Evolutionary conservation across 1,140 invertebrate species (phyloP).

Genomic region (Rhyzopertha dominica): DNA sequence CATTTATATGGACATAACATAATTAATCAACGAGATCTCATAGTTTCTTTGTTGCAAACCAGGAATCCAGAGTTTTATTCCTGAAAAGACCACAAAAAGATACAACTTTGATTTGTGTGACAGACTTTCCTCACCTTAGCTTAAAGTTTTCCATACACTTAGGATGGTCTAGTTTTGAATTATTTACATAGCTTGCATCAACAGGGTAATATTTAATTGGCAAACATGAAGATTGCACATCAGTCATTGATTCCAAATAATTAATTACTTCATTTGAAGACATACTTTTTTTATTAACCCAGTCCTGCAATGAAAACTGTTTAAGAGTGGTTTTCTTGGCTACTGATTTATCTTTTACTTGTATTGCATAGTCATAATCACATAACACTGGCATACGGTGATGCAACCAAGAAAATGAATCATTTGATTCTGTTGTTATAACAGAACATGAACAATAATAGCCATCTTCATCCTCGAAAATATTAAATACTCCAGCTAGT

Average conservation of each 20-base stretch:
- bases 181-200: conserved; percentile 14
- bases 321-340: background rate
- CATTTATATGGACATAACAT: no score
- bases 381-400: conserved; percentile 76
- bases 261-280: background rate
- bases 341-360: conserved; percentile 46
- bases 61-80: conserved; percentile 11
- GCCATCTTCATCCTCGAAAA: conserved; percentile 57
- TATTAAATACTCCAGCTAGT: conserved; percentile 74
- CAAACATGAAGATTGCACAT: conserved; percentile 1
- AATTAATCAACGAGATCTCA: no score
- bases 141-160: conserved; percentile 11
- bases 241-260: conserved; percentile 1
- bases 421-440: conserved; percentile 71
- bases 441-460: conserved; percentile 69
- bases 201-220: conserved; percentile 13
- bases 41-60: conserved; percentile 12
- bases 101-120: conserved; percentile 1
- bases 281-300: conserved; percentile 3
- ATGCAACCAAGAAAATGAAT: conserved; percentile 67
- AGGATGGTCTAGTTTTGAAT: conserved; percentile 6
- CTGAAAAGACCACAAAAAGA: conserved; percentile 6
- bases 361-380: conserved; percentile 61
- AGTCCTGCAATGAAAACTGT: background rate
- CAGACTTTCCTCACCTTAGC: conserved; percentile 7